phyloP scores from a whole-genome alignment of 1,140 invertebrate species.

The Papilio xuthus region DNA sequence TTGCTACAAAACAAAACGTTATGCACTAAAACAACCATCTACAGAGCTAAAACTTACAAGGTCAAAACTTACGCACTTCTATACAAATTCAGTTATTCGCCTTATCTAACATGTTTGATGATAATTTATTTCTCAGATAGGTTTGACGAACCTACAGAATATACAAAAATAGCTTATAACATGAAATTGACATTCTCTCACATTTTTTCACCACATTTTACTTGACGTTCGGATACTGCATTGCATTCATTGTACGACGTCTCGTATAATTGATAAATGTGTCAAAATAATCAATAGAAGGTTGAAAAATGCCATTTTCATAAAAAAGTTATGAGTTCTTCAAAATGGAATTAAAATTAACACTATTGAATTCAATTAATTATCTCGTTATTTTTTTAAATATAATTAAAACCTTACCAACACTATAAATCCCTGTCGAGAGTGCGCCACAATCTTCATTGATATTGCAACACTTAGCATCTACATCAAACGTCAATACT shows the following conservation, averaged over 20 bases:
- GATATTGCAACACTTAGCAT: too few relatives aligned
- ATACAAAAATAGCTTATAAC: slow-evolving; percentile 71
- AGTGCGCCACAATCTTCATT: too few relatives aligned
- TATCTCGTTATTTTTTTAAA: too few relatives aligned
- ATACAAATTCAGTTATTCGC: slow-evolving; percentile 42
- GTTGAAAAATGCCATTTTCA: neutral
- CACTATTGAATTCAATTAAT: neutral
- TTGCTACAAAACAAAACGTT: slow-evolving; percentile 46
- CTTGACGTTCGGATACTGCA: slow-evolving; percentile 36
- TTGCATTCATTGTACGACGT: neutral
- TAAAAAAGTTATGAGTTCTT: neutral
- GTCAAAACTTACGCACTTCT: slow-evolving; percentile 63
- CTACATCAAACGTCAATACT: too few relatives aligned
- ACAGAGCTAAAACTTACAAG: slow-evolving; percentile 60
- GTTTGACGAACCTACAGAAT: slow-evolving; percentile 63
- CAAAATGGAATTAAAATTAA: neutral
- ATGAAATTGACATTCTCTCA: slow-evolving; percentile 61
- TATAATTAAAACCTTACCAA: too few relatives aligned
- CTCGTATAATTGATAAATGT: neutral
- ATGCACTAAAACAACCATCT: slow-evolving; percentile 42
- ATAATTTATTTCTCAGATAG: slow-evolving; percentile 60
- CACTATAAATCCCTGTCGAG: too few relatives aligned
- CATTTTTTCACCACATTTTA: slow-evolving; percentile 37
- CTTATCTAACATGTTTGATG: slow-evolving; percentile 59
- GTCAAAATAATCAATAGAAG: neutral